Evolutionary conservation across 2,888 invertebrate genomes (phyloP), one percentile per base, ranked within the genome.

Genomic region (Apodemia zela): DNA sequence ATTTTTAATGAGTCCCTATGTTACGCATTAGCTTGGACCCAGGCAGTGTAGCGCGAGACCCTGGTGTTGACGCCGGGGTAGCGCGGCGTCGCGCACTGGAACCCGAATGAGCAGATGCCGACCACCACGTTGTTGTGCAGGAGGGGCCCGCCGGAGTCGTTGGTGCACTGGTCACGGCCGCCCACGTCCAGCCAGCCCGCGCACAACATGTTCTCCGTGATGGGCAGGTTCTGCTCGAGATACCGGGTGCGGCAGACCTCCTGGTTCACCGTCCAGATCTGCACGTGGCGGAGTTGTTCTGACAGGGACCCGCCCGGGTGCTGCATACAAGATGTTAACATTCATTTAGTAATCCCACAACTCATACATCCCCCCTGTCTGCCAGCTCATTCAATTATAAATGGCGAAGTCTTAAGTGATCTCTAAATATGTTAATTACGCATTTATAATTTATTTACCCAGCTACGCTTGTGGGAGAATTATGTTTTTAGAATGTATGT

Each of bases 171-270:
- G 35, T 68, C 79, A 13, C 76, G 77, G 60, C 79, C 79, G 8
- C 77, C 78, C 3, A 77, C 71, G 42, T 74, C 72, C 25, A n/a
- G n/a, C n/a, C n/a, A n/a, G n/a, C n/a, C n/a, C n/a, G n/a, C n/a
- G n/a, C n/a, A n/a, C n/a, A n/a, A 79, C 68, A 72, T 79, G 66
- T 77, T 79, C 21, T 72, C 74, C 5, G 75, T 79, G 6, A 81
- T 62, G 3, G 64, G 57, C 3, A 5, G 6, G 0, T 72, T 67
- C 2, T 66, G 33, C 0, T 57, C 42, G 0, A 69, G 66, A 61
- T 79, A 82, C 4, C 77, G 76, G 0, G 61, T n/a, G 8, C 61
- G 68, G 63, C 84, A n/a, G n/a, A n/a, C n/a, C n/a, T n/a, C n/a
- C n/a, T n/a, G n/a, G n/a, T n/a, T n/a, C n/a, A n/a, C n/a, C n/a